Percentiles rank a stretch among this genome's conserved stretches.
phyloP scores from a whole-genome alignment of 1,140 invertebrate species.

The Drosophila arizonae region DNA sequence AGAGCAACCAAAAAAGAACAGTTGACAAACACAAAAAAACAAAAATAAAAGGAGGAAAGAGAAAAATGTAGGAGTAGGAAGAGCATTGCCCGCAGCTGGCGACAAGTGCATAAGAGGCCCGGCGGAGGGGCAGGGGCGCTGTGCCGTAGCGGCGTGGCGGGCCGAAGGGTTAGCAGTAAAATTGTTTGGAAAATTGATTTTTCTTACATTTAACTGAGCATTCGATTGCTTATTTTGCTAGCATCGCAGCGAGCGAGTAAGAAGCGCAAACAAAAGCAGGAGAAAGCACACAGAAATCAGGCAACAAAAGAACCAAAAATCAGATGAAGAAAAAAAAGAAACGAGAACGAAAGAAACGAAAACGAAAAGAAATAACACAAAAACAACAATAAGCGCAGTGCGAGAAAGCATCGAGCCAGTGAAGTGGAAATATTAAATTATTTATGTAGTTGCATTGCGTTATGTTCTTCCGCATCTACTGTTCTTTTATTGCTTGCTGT shows the following conservation, averaged over 20 bases:
- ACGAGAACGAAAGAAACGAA: constrained; percentile 34
- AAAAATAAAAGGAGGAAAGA: constrained; percentile 4
- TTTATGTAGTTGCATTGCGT: constrained; percentile 80
- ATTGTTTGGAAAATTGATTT: constrained; percentile 82
- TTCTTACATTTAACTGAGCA: constrained; percentile 82
- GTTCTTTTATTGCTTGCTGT: constrained; percentile 60
- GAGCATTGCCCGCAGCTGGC: constrained; percentile 77
- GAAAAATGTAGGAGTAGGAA: constrained; percentile 22
- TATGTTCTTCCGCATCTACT: constrained; percentile 63
- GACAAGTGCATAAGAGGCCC: constrained; percentile 77
- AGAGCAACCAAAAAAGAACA: constrained; percentile 5
- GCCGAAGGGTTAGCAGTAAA: constrained; percentile 59
- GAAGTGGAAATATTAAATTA: constrained; percentile 82
- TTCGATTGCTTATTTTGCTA: constrained; percentile 80
- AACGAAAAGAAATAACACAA: background rate
- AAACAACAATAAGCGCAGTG: background rate
- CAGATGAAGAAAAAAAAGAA: background rate
- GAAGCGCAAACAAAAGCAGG: constrained; percentile 58
- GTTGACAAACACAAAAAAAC: constrained; percentile 21
- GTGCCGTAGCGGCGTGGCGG: too few relatives aligned
- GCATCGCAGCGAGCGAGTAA: constrained; percentile 47
- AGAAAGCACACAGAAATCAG: constrained; percentile 31
- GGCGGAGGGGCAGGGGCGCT: constrained; percentile 10
- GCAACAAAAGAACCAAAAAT: constrained; percentile 6
- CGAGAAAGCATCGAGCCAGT: constrained; percentile 46